Evolutionary conservation across 53 echinoderm and acorn worm genomes (phyloP).

Genomic region (Patiria pectinifera): DNA sequence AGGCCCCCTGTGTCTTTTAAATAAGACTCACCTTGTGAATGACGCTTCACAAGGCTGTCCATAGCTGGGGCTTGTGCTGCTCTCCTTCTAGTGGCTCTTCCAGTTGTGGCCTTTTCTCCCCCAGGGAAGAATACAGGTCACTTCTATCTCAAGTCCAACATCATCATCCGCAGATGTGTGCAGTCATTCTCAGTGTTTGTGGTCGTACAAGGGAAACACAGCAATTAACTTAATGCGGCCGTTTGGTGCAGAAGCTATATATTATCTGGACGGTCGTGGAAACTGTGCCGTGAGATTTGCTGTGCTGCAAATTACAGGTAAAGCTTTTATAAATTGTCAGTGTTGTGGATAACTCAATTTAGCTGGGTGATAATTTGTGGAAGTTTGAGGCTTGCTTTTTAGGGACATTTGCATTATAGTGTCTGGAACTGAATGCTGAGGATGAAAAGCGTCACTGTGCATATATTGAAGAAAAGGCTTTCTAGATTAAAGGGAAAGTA

Average conservation of each 20-base stretch:
- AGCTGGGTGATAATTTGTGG: neutral
- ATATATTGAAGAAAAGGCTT: too few species aligned
- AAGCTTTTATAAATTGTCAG: neutral
- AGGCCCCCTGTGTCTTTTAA: neutral
- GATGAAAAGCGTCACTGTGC: too few species aligned
- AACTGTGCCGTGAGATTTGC: neutral
- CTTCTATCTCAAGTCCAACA: constrained; percentile 34
- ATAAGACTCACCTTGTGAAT: constrained; percentile 3
- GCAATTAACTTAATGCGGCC: constrained; percentile 18
- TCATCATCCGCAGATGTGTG: neutral
- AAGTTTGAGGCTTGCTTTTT: neutral
- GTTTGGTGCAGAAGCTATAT: neutral
- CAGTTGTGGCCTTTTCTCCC: neutral
- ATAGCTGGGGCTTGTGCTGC: neutral
- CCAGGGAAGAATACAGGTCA: neutral
- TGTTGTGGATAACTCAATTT: constrained; percentile 9
- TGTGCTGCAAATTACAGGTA: constrained; percentile 11
- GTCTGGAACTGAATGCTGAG: neutral
- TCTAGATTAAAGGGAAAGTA: too few species aligned
- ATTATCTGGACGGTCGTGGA: neutral
- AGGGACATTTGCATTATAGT: neutral
- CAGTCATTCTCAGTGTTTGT: neutral
- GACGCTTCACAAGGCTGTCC: constrained; percentile 35
- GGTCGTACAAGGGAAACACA: constrained; percentile 14
- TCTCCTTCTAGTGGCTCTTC: neutral